Percentiles rank a stretch among this genome's conserved stretches.
phyloP scores from a whole-genome alignment of 2,888 invertebrate species.

The Tridacna gigas region DNA sequence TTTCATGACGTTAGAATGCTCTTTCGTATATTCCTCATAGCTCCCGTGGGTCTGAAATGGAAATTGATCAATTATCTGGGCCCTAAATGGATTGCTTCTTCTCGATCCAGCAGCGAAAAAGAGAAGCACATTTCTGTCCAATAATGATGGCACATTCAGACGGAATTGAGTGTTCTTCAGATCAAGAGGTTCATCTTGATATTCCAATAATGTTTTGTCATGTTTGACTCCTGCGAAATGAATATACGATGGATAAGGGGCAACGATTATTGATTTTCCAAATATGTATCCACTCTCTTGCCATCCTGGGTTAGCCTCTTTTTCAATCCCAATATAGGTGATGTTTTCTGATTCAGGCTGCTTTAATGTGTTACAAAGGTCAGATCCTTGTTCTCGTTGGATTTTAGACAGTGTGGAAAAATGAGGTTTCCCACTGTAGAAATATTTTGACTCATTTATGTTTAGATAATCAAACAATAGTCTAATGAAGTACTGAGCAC shows the following conservation, averaged over 20 bases:
- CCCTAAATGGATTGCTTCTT: conserved; percentile 70
- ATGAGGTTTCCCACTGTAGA: conserved; percentile 68
- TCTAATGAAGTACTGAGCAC: conserved; percentile 28
- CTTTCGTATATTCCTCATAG: conserved; percentile 48
- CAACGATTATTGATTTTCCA: conserved; percentile 66
- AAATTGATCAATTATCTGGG: conserved; percentile 73
- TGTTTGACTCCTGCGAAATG: conserved; percentile 63
- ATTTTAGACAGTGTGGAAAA: conserved; percentile 75
- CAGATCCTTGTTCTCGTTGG: conserved; percentile 68
- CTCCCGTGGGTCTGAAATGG: conserved; percentile 41
- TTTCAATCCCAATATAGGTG: conserved; percentile 73
- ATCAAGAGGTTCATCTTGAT: conserved; percentile 19
- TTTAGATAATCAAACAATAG: conserved; percentile 58
- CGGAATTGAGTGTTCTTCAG: conserved; percentile 35
- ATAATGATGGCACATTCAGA: conserved; percentile 45
- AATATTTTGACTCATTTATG: conserved; percentile 49
- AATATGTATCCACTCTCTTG: conserved; percentile 12
- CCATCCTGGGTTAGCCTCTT: conserved; percentile 58
- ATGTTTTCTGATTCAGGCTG: conserved; percentile 61
- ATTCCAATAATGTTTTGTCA: conserved; percentile 38
- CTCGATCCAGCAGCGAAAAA: conserved; percentile 72
- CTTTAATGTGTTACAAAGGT: conserved; percentile 66
- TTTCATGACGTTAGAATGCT: conserved; percentile 6
- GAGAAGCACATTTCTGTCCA: conserved; percentile 68
- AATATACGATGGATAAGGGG: conserved; percentile 78